phyloP scores from a whole-genome alignment of 2,113 vertebrate genomes.

The Brachypodius melanocephalos region DNA sequence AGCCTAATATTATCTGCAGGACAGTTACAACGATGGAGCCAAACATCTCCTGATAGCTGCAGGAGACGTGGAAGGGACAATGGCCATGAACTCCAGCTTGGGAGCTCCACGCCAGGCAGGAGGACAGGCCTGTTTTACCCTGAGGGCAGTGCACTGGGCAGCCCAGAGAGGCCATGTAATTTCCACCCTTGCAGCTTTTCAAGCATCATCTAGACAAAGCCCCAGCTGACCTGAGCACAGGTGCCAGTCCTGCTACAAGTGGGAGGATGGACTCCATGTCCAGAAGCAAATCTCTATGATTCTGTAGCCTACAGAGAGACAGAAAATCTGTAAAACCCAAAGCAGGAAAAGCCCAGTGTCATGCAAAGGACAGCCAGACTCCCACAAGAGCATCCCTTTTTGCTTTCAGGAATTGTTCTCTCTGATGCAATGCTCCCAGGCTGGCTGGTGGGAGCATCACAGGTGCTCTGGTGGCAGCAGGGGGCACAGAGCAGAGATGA shows the following conservation, averaged over 20 bases:
- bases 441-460: background rate
- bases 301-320: background rate
- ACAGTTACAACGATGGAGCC: background rate
- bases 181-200: background rate
- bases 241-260: background rate
- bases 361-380: background rate
- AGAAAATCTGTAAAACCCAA: background rate
- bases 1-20: background rate
- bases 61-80: background rate
- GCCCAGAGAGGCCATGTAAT: background rate
- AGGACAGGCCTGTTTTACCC: background rate
- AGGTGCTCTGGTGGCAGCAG: background rate
- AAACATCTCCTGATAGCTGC: background rate
- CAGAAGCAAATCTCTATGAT: background rate
- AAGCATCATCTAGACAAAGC: background rate
- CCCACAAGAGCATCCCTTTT: accelerated
- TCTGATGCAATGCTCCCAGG: accelerated
- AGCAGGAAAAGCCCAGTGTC: background rate
- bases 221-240: background rate
- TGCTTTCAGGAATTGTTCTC: background rate
- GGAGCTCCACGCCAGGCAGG: background rate
- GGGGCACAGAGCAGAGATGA: background rate
- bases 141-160: background rate
- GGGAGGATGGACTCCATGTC: background rate
- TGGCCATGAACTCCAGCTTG: too few species aligned